These are phyloP conservation scores for Channa argus DNA, from an alignment of 2,113 vertebrate species.

Conservation along the genomic window DNA sequence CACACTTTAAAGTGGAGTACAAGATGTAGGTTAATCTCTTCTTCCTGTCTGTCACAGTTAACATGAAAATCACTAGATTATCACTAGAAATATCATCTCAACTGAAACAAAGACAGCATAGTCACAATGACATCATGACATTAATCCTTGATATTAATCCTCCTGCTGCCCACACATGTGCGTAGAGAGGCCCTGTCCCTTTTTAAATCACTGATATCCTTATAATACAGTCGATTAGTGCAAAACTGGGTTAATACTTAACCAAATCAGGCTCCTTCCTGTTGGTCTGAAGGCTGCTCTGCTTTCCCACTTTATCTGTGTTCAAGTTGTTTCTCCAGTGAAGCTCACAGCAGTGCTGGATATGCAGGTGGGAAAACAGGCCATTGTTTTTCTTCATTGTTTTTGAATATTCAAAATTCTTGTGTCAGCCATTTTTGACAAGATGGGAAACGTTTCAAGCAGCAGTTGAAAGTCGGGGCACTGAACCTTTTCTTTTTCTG, in stretches of 20 bases:
- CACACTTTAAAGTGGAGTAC: constrained; percentile 23
- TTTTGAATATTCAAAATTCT: too few species aligned
- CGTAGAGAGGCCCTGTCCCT: constrained; percentile 16
- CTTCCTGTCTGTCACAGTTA: constrained; percentile 64
- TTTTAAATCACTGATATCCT: constrained; percentile 47
- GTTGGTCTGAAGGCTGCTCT: constrained; percentile 29
- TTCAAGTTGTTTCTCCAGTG: background rate
- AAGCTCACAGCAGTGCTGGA: background rate
- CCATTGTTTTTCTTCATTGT: background rate
- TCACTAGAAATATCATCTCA: constrained; percentile 23
- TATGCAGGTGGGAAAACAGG: background rate
- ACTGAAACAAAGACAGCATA: constrained; percentile 48
- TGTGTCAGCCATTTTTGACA: background rate
- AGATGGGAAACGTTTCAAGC: constrained; percentile 4
- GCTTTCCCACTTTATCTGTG: constrained; percentile 8
- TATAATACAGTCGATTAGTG: constrained; percentile 42
- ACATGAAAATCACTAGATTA: constrained; percentile 53
- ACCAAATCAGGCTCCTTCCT: constrained; percentile 6
- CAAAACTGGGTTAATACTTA: constrained; percentile 59
- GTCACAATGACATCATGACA: constrained; percentile 30
- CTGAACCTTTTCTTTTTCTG: background rate
- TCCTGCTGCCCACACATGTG: constrained; percentile 26
- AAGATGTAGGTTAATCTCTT: constrained; percentile 75
- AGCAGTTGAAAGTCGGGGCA: background rate
- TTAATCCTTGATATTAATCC: constrained; percentile 72